These are phyloP conservation scores for Phrynocephalus vlangalii DNA, from an alignment of 2,797 vertebrate species.

Conservation along the genomic window DNA sequence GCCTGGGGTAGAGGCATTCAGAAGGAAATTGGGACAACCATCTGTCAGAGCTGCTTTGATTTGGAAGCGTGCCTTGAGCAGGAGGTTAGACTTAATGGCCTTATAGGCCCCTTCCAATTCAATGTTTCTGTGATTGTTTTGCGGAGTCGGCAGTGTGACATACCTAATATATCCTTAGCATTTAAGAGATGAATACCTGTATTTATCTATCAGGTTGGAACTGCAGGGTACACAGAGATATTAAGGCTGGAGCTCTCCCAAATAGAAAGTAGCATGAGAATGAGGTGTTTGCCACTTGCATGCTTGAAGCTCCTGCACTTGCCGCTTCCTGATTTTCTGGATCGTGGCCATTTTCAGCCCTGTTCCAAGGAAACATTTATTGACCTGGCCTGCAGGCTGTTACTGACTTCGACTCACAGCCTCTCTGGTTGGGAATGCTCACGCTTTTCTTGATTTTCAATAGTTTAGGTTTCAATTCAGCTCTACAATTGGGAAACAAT, in stretches of 20 bases:
- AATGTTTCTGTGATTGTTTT: too few species aligned
- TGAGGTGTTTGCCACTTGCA: neutral
- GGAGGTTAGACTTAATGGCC: too few species aligned
- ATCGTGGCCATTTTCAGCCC: neutral
- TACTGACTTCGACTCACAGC: neutral
- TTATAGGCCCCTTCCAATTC: too few species aligned
- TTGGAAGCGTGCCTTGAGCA: too few species aligned
- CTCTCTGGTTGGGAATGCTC: conserved; percentile 20
- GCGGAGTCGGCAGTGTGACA: neutral
- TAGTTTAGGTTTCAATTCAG: conserved; percentile 24
- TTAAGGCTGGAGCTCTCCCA: neutral
- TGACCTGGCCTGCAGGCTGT: fast-evolving
- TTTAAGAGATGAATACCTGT: neutral
- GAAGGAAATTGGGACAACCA: too few species aligned
- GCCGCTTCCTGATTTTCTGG: neutral
- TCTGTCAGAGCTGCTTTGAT: too few species aligned
- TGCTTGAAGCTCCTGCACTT: neutral
- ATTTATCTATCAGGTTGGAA: too few species aligned
- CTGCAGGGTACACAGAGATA: neutral
- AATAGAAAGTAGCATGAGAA: neutral
- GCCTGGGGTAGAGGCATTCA: too few species aligned
- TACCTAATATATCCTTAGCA: neutral
- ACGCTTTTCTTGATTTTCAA: conserved; percentile 9
- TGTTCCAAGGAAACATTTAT: conserved; percentile 2
- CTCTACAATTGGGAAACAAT: conserved; percentile 7